Evolutionary conservation across 1,140 invertebrate species (phyloP), one percentile per base, ranked within the genome.

Genomic region (Globodera rostochiensis): DNA sequence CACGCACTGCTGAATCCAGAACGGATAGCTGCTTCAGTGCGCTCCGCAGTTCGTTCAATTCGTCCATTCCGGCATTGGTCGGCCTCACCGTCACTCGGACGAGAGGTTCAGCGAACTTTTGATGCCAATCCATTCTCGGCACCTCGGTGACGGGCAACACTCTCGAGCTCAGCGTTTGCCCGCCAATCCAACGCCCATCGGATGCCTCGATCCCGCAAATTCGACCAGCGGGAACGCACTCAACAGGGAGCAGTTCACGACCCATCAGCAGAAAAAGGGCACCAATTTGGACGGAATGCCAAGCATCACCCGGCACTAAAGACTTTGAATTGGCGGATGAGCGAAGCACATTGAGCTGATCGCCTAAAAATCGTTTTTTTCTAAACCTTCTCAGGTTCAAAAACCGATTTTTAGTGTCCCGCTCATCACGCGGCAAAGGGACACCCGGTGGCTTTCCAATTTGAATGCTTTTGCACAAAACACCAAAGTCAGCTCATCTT

Each of bases 231-330:
- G 94, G 93, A 1, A 95, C 94, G 89, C 93, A 92, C 50, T 94
- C 93, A 19, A 98, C 91, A 0, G 91, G 86, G 90, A 96, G 94
- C 50, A 98, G 90, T 86, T 99, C 96, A 87, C 95, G 92, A 6
- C 97, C 97, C 94, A 98, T 96, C 46, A 99, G 91, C 83, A 97
- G 91, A 89, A 96, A 99, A 0, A 99, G 90, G 86, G 94, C 92
- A 15, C 92, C 91, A 8, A 96, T 92, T 84, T 90, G 92, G 8
- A 92, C n/a, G 4, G 84, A 21, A 36, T 64, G 57, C 69, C 78
- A 73, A 15, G 2, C 21, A 47, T 79, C 21, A 4, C 21, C 67
- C 46, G 50, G 15, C 50, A 45, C 25, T 25, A 50, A 79, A 21
- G 21, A 15, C n/a, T 21, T 69, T 36, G 49, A 49, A 19, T n/a